Base-by-base conservation (phyloP, 2,797 vertebrate species). In the Pteronotus mesoamericanus region DNA sequence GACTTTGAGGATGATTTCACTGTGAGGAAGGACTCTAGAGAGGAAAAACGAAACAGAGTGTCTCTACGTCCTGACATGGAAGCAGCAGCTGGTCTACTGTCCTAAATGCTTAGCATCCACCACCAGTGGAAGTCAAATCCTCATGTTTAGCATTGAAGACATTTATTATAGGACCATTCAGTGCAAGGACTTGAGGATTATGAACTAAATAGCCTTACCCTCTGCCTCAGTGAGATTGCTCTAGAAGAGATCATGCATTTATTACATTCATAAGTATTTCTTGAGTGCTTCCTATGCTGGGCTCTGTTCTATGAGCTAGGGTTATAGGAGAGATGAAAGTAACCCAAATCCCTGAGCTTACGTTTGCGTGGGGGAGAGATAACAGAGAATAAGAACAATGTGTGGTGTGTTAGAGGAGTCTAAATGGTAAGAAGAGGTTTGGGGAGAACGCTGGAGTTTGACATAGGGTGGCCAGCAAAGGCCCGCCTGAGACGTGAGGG, bases 351-450 rank as follows among this genome's bases (percentile, higher is more conserved):
- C 64, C 14, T 53, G 9, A 21, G 66, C 66, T 22, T 69, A 19
- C 42, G 26, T 83, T 29, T 93, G 46, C 77, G n/a, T 72, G 34
- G 37, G 37, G 24, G 26, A 85, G 24, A 91, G 22, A 86, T 2
- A 26, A 46, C 5, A 42, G 46, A n/a, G 66, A 51, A 10, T 11
- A 59, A 44, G 0, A 39, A 16, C 21, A 24, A 37, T 3, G 9
- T 24, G 9, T 10, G 26, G 15, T 1, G 1, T 9, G 15, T 34
- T 8, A 16, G 15, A 29, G 3, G 53, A 4, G 11, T 26, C 18
- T 42, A 3, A 9, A 0, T 2, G 18, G 37, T 3, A 15, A 44
- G n/a, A 0, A 48, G 64, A 29, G 10, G 18, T 24, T 1, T 1
- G 1, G 5, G 34, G 9, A 37, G 0, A 15, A 9, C 9, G 6